Base-by-base conservation (phyloP, 2,113 vertebrate species). In the Nothoprocta perdicaria region DNA sequence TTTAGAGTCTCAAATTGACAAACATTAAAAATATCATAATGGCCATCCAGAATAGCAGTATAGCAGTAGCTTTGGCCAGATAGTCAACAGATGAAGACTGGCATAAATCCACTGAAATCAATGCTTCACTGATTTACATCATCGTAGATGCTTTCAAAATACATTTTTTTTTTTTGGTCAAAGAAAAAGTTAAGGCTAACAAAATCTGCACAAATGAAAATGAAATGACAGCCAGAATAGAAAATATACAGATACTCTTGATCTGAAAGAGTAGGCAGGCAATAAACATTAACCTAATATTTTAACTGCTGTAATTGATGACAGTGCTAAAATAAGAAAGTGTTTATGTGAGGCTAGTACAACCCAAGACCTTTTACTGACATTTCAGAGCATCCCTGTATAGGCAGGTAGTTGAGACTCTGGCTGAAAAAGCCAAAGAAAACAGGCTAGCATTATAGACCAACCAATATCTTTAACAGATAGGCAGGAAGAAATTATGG, bases 1-100 rank as follows among this genome's bases (percentile, higher is more conserved):
- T 92, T 96, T 80, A 89, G 45, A 27, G 85, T 92, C 62, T 27
- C 53, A 89, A 94, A 53, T 1, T 40, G 52, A 88, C 85, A 93
- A 86, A 58, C 16, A 77, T 65, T 58, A 68, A 62, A 78, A 75
- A 80, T 89, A 93, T 68, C 89, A 61, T 80, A 83, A 78, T 43
- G 27, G 3, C 14, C 50, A 77, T 74, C 38, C n/a, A 69, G 68
- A 69, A 68, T 80, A 89, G 52, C 86, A 84, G 87, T 66, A 68
- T 80, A 89, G 52, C 86, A 85, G 87, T 66, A 71, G 41, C 35
- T 95, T 52, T 84, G 48, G 26, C 14, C 14, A 62, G 14, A 86
- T 78, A 79, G 61, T 33, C 66, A 82, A 14, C 12, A 75, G 15
- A 3, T 76, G 50, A 79, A 81, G 19, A 77, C 4, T 63, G 55